These are phyloP conservation scores for Nomada lathburiana DNA, from an alignment of 2,888 invertebrate species.

Conservation along the genomic window DNA sequence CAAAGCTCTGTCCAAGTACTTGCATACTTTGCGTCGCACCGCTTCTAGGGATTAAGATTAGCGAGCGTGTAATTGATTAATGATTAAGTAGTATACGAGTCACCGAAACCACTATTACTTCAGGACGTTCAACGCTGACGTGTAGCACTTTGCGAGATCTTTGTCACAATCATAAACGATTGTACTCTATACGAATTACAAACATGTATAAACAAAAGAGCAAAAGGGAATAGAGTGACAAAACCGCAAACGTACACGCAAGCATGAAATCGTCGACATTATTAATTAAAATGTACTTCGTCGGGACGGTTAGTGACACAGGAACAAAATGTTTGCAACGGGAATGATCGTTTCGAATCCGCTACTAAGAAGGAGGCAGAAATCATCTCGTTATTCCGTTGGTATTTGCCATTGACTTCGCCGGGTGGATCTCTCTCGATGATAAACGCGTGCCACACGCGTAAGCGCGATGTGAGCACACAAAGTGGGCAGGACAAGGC, in stretches of 20 bases:
- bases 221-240: background rate
- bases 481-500: constrained; percentile 35
- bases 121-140: background rate
- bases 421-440: constrained; percentile 14
- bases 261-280: constrained; percentile 8
- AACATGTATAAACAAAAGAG: background rate
- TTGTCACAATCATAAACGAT: too few species aligned
- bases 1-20: background rate
- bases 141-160: background rate
- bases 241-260: background rate
- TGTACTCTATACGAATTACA: too few species aligned
- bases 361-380: constrained; percentile 35
- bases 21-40: constrained; percentile 5
- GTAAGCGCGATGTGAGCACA: constrained; percentile 26
- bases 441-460: constrained; percentile 28
- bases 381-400: constrained; percentile 36
- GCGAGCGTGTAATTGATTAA: constrained; percentile 17
- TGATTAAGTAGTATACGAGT: constrained; percentile 1
- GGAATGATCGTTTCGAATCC: background rate
- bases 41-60: constrained; percentile 18
- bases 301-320: constrained; percentile 24
- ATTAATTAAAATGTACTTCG: constrained; percentile 2
- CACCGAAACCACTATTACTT: constrained; percentile 10
- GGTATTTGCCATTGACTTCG: constrained; percentile 27
- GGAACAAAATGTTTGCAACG: constrained; percentile 3